A percentile compares a stretch with the other conserved stretches of the same genome.
phyloP scores from a whole-genome alignment of 2,797 vertebrate genomes.

The Cuculus canorus region DNA sequence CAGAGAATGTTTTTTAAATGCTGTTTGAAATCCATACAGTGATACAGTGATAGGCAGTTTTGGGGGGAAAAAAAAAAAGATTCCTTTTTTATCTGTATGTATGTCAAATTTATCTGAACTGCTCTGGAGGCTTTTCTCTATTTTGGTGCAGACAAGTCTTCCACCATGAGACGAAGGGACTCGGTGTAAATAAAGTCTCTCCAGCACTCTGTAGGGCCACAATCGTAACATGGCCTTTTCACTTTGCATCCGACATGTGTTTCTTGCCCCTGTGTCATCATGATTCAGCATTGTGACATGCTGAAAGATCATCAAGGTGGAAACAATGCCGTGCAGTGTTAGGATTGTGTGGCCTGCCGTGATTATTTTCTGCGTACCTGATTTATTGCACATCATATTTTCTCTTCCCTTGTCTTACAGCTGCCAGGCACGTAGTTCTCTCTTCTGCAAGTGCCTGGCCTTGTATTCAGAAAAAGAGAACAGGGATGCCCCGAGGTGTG shows the following conservation, averaged over 20 bases:
- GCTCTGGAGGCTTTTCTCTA: background rate
- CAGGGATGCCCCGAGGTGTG: background rate
- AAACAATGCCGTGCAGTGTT: conserved; percentile 58
- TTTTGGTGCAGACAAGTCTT: background rate
- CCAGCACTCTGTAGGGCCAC: background rate
- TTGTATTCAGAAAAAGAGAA: background rate
- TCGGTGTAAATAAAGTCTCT: background rate
- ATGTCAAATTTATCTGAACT: background rate
- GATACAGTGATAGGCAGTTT: background rate
- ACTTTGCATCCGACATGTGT: conserved; percentile 37
- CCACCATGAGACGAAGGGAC: background rate
- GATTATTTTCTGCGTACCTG: conserved; percentile 28
- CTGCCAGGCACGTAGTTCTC: conserved; percentile 49
- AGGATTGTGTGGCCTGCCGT: conserved; percentile 3
- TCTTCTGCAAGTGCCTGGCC: conserved; percentile 3
- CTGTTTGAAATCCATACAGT: background rate
- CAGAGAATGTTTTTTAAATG: background rate
- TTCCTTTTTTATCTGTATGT: background rate
- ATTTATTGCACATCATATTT: conserved; percentile 58
- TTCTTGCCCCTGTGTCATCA: conserved; percentile 57
- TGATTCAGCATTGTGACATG: conserved; percentile 63
- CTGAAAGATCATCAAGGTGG: conserved; percentile 67
- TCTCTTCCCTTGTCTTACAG: conserved; percentile 1
- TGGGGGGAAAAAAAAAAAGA: background rate
- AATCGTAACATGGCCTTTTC: conserved; percentile 48